Percentiles rank a stretch among this genome's conserved stretches.
phyloP scores from a whole-genome alignment of 2,797 vertebrate species.

The Saxicola maurus region DNA sequence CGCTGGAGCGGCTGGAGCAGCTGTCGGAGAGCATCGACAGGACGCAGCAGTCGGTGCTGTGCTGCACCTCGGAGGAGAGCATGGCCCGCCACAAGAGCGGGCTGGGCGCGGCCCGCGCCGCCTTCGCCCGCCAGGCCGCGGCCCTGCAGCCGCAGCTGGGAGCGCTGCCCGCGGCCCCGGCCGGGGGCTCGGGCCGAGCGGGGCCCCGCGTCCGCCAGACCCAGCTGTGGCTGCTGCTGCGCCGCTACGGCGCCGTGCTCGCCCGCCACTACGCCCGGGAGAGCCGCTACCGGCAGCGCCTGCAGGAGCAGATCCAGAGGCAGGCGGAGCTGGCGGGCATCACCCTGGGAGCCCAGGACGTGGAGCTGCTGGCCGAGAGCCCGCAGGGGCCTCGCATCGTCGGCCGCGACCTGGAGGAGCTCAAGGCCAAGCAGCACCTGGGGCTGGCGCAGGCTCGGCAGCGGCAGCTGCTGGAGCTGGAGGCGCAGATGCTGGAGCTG shows the following conservation, averaged over 20 bases:
- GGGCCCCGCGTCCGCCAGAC: constrained; percentile 43
- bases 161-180: neutral
- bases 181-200: neutral
- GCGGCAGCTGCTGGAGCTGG: constrained; percentile 65
- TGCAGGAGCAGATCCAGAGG: constrained; percentile 65
- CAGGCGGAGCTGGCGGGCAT: constrained; percentile 64
- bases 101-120: neutral
- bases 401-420: constrained; percentile 58
- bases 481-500: constrained; percentile 60
- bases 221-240: constrained; percentile 52
- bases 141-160: constrained; percentile 44
- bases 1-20: constrained; percentile 50
- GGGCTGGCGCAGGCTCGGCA: constrained; percentile 47
- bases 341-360: constrained; percentile 21
- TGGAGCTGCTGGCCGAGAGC: constrained; percentile 49
- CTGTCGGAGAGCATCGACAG: constrained; percentile 36
- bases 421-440: constrained; percentile 39
- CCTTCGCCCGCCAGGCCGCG: constrained; percentile 29
- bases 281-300: constrained; percentile 38
- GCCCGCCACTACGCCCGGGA: constrained; percentile 55
- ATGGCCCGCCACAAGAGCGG: constrained; percentile 27
- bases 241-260: constrained; percentile 24
- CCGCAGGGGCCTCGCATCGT: constrained; percentile 38
- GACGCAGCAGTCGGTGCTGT: constrained; percentile 57
- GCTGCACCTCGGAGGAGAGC: constrained; percentile 55